phyloP scores from a whole-genome alignment of 2,797 vertebrate genomes.

The Arnoldichthys spilopterus region DNA sequence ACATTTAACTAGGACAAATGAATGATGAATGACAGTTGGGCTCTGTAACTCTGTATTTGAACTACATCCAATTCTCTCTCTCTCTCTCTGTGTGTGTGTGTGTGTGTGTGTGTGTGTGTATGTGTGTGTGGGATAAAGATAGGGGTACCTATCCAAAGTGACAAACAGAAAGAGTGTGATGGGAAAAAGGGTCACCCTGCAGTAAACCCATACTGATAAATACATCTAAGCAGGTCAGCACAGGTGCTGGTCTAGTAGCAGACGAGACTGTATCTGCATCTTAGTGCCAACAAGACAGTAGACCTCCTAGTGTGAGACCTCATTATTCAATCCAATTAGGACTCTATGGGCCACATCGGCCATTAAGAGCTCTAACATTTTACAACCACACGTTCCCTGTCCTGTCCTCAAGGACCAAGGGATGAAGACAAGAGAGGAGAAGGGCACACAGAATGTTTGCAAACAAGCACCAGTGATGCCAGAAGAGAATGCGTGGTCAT shows the following conservation, averaged over 20 bases:
- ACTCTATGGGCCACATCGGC: conserved; percentile 21
- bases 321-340: conserved; percentile 52
- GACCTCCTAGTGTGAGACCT: conserved; percentile 10
- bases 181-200: neutral
- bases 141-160: neutral
- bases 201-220: conserved; percentile 18
- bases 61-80: neutral
- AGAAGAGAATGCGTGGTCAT: conserved; percentile 28
- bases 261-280: neutral
- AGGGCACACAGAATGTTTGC: conserved; percentile 17
- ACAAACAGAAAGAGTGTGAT: neutral
- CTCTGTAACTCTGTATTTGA: neutral
- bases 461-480: conserved; percentile 17
- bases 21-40: neutral
- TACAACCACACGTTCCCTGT: neutral
- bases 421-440: conserved; percentile 17
- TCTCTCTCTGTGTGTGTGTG: neutral
- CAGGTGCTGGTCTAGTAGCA: conserved; percentile 9
- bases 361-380: conserved; percentile 38
- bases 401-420: neutral
- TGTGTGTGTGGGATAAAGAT: neutral
- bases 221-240: conserved; percentile 2
- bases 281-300: conserved; percentile 1
- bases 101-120: neutral
- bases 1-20: neutral